These are phyloP conservation scores for Lathronympha strigana DNA, from an alignment of 2,888 invertebrate species.

Conservation along the genomic window DNA sequence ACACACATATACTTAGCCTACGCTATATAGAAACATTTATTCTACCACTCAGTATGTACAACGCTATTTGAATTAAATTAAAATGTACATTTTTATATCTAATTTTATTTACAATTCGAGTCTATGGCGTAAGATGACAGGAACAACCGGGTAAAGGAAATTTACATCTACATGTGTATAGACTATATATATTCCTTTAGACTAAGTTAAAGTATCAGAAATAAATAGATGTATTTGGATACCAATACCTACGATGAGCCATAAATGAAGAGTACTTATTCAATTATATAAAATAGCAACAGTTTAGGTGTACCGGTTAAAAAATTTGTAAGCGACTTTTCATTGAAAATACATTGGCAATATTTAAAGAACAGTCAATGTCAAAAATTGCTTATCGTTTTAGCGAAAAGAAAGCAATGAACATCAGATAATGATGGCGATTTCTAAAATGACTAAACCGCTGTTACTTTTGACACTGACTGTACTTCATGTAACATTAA, in stretches of 20 bases:
- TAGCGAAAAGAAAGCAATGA: too few species aligned
- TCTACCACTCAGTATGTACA: slow-evolving; percentile 62
- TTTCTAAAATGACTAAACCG: background rate
- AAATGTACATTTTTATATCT: slow-evolving; percentile 41
- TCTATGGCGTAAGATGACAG: slow-evolving; percentile 48
- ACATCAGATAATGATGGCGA: background rate
- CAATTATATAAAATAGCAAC: too few species aligned
- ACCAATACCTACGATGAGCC: slow-evolving; percentile 43
- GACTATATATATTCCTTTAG: slow-evolving; percentile 14
- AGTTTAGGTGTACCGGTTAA: too few species aligned
- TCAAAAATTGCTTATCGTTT: too few species aligned
- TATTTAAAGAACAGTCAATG: background rate
- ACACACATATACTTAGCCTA: slow-evolving; percentile 63
- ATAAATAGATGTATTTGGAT: slow-evolving; percentile 61
- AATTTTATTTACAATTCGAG: slow-evolving; percentile 36
- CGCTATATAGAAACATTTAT: slow-evolving; percentile 42
- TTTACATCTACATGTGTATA: slow-evolving; percentile 50
- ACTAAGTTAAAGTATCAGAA: slow-evolving; percentile 61
- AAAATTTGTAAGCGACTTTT: too few species aligned
- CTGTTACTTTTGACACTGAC: background rate
- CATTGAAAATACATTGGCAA: too few species aligned
- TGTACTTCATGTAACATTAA: background rate
- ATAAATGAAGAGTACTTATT: too few species aligned
- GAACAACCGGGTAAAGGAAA: slow-evolving; percentile 54
- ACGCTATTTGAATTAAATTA: slow-evolving; percentile 45